Base-by-base conservation (phyloP, 2,888 invertebrate genomes). In the Noctua fimbriata region DNA sequence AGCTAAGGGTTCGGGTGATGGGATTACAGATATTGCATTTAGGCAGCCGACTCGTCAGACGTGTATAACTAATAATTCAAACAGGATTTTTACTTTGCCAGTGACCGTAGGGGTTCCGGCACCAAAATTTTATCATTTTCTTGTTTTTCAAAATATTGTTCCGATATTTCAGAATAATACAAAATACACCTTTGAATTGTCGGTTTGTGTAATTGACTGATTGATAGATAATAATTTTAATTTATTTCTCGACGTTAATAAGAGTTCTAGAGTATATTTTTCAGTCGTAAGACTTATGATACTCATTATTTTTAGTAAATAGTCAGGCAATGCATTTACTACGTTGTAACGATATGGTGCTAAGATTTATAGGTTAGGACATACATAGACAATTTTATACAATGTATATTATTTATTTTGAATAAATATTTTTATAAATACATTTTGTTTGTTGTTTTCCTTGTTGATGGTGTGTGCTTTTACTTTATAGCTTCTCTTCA, bases 241-340 rank as follows among this genome's bases (percentile, higher is more conserved):
- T 84, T 79, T 74, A 79, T 81, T 83, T 84, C 63, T 76, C 73
- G 52, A 73, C 41, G 36, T 82, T 73, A 73, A 72, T 81, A 76
- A 72, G 65, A 66, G 63, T 69, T 69, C 32, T 76, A 78, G 82
- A 82, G 83, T 87, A 73, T 82, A 85, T 84, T 85, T 79, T 81
- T 79, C 83, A 82, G 82, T 84, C 79, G 73, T 88, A 89, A 86
- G 88, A 89, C 89, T 87, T 91, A 93, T 89, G 95, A 95, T 95
- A 95, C 96, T 96, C 96, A 95, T 93, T 93, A 93, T 89, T 89
- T 90, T 84, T 87, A 89, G 76, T 77, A 75, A 88, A 90, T 94
- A 95, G 95, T 96, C 95, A 95, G 93, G 94, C 84, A 88, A 90
- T 96, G 96, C 96, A 96, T 96, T 96, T 96, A 96, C 93, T 94